Evolutionary conservation across 1,140 invertebrate species (phyloP), one percentile per base, ranked within the genome.

Genomic region (Venustaconcha ellipsiformis): DNA sequence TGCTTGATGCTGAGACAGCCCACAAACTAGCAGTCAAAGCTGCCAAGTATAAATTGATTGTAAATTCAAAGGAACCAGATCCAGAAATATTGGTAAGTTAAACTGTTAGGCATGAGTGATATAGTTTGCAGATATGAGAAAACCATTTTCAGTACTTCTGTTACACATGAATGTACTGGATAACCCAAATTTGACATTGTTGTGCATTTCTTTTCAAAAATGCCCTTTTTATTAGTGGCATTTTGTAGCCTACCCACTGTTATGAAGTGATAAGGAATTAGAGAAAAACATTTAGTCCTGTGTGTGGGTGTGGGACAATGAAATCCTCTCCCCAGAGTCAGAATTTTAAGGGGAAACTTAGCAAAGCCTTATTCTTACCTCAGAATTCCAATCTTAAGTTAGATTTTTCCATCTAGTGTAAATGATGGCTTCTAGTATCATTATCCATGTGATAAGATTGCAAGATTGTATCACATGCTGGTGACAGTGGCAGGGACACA

Each of bases 21-120:
- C 96, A 98, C 88, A 93, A 93, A 78, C 74, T 95, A 48, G 95
- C 94, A 14, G 91, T 98, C 4, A 89, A 91, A 68, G 91, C 93
- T 13, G 91, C 94, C 15, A 96, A 97, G 91, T 94, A 94, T 91
- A 93, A 93, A 56, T 67, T 97, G 1, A 90, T 94, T 65, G 94
- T 94, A 23, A 80, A 69, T 66, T 80, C 80, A 18, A 84, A 81
- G 67, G 63, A 72, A 30, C 67, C 81, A 63, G 84, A 88, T 59
- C 82, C 86, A 63, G 80, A 85, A 2, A 64, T 72, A 67, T 74
- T 90, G 79, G 88, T 89, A 80, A 70, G 78, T 76, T 58, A 37
- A 71, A 0, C 37, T 37, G 14, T 66, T n/a, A 20, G 13, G 5
- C 18, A 12, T 72, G 30, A n/a, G 18, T 67, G 20, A 48, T 6